Evolutionary conservation across 2,113 vertebrate genomes (phyloP).

Genomic region (Tinamus guttatus): DNA sequence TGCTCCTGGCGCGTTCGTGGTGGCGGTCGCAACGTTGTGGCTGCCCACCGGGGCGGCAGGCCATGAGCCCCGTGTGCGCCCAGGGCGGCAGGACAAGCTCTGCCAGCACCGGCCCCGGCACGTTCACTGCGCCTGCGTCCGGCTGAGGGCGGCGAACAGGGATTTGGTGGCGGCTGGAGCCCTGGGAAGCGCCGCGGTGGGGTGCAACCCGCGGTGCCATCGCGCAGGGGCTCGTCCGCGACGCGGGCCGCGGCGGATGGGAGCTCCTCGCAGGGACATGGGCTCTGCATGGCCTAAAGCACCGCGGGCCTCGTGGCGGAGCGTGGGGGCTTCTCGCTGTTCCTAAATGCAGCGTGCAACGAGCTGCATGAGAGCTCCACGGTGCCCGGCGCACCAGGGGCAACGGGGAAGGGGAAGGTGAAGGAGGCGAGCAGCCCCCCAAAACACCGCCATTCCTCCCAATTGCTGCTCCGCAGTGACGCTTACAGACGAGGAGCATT

Average conservation of each 20-base stretch:
- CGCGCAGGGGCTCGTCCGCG: too few species aligned
- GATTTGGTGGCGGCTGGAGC: accelerated
- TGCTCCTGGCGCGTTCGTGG: accelerated
- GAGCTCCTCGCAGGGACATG: neutral
- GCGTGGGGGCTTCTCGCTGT: neutral
- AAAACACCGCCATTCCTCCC: neutral
- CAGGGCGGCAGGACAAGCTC: too few species aligned
- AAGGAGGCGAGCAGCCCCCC: neutral
- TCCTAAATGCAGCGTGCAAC: accelerated
- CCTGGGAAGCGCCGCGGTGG: neutral
- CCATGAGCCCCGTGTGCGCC: too few species aligned
- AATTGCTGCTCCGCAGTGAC: neutral
- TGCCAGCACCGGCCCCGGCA: too few species aligned
- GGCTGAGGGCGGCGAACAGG: too few species aligned
- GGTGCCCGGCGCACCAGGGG: accelerated
- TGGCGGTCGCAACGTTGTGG: neutral
- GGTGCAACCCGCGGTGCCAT: neutral
- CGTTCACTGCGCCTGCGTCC: too few species aligned
- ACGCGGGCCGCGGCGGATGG: accelerated
- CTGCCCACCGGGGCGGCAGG: neutral
- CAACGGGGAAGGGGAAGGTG: neutral
- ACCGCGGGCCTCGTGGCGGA: accelerated
- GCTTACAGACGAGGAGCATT: slow-evolving; percentile 53
- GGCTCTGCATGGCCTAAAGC: neutral
- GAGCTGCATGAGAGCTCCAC: neutral